A percentile compares a stretch with the other conserved stretches of the same genome.
Evolutionary conservation across 2,888 invertebrate genomes (phyloP).

Genomic region (Agonopterix heracliana): DNA sequence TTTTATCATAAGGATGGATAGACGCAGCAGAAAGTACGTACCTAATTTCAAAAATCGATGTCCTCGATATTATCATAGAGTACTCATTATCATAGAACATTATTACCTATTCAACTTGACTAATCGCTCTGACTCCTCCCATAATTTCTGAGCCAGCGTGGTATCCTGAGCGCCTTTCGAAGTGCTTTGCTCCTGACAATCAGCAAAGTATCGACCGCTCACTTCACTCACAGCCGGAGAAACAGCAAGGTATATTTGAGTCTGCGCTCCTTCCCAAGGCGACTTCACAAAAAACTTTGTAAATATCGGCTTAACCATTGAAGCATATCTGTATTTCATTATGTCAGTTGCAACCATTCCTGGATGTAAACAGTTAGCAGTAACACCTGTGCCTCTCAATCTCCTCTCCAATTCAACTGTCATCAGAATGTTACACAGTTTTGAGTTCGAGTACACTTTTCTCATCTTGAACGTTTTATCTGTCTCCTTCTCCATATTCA

Average conservation of each 20-base stretch:
- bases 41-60: too few relatives aligned
- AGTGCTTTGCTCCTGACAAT: constrained; percentile 52
- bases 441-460: not conserved
- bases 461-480: constrained; percentile 21
- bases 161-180: constrained; percentile 57
- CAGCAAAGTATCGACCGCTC: constrained; percentile 77
- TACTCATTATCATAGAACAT: too few relatives aligned
- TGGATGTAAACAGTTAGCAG: constrained; percentile 88
- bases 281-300: constrained; percentile 19
- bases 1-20: too few relatives aligned
- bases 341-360: constrained; percentile 80
- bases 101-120: constrained; percentile 22
- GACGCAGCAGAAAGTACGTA: too few relatives aligned
- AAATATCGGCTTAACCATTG: not conserved
- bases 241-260: constrained; percentile 64
- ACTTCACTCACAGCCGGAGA: constrained; percentile 63
- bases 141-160: constrained; percentile 69
- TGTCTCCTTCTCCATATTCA: constrained; percentile 15
- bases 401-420: constrained; percentile 81
- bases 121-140: constrained; percentile 74
- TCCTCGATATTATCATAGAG: too few relatives aligned
- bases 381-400: constrained; percentile 81
- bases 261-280: constrained; percentile 35
- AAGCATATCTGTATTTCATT: not conserved
- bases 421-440: constrained; percentile 83